These are phyloP conservation scores for Hedya salicella DNA, from an alignment of 2,888 invertebrate species.

Conservation along the genomic window DNA sequence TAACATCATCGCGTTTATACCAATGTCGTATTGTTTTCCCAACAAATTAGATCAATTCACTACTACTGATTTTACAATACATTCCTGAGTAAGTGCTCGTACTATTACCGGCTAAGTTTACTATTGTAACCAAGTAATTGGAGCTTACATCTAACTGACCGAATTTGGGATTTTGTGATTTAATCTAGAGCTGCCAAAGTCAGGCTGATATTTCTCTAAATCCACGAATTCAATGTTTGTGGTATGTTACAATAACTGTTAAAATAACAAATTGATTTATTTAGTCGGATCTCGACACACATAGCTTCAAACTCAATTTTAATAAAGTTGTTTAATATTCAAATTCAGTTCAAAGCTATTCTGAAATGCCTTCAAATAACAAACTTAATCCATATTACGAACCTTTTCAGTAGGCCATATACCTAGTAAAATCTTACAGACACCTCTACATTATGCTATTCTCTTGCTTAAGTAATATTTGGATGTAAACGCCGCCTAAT, in stretches of 20 bases:
- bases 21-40: slow-evolving; percentile 1
- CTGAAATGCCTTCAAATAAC: too few relatives aligned
- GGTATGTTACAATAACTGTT: too few relatives aligned
- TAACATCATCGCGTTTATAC: slow-evolving; percentile 12
- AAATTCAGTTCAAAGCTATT: too few relatives aligned
- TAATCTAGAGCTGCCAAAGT: neutral
- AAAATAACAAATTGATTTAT: too few relatives aligned
- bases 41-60: neutral
- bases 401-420: too few relatives aligned
- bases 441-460: neutral
- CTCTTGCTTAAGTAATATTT: slow-evolving; percentile 10
- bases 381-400: too few relatives aligned
- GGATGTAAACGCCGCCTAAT: slow-evolving; percentile 24
- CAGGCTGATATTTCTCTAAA: neutral
- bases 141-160: neutral
- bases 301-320: too few relatives aligned
- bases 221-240: too few relatives aligned
- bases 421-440: too few relatives aligned
- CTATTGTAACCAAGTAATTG: neutral
- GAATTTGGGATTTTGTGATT: neutral
- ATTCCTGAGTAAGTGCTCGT: neutral
- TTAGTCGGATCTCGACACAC: too few relatives aligned
- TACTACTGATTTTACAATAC: neutral
- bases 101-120: neutral
- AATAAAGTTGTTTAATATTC: too few relatives aligned